Conservation (phyloP, 2,797 vertebrate genomes). For the Macropus fuliginosus region DNA sequence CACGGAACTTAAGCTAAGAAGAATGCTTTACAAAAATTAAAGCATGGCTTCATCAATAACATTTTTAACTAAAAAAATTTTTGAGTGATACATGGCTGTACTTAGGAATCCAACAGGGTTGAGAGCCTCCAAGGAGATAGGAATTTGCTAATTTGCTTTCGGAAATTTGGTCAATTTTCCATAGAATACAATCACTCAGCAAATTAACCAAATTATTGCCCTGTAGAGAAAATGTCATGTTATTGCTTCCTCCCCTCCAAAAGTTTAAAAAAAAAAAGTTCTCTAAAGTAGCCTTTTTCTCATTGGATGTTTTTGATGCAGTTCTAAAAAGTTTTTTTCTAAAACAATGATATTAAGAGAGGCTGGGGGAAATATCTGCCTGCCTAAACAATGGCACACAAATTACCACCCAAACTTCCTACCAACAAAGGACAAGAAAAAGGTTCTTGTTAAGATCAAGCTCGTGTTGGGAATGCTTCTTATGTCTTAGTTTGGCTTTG, state of each 20-base stretch:
- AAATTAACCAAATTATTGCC: conserved; percentile 39
- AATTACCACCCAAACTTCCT: conserved; percentile 73
- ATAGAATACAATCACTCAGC: conserved; percentile 42
- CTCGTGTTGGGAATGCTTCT: conserved; percentile 59
- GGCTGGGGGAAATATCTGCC: conserved; percentile 66
- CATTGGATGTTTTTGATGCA: conserved; percentile 60
- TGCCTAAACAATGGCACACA: conserved; percentile 72
- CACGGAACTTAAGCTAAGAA: conserved; percentile 77
- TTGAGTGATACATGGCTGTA: conserved; percentile 38
- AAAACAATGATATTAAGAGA: conserved; percentile 63
- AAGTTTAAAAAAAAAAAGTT: conserved; percentile 13
- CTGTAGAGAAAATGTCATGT: conserved; percentile 52
- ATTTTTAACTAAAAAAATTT: conserved; percentile 70
- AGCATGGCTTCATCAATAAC: conserved; percentile 62
- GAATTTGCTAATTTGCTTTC: conserved; percentile 60
- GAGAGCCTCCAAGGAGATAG: conserved; percentile 58
- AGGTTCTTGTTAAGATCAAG: conserved; percentile 80
- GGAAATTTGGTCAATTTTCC: conserved; percentile 54
- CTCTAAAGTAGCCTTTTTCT: conserved; percentile 55
- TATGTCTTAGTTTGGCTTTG: neutral
- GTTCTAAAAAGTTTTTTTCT: conserved; percentile 54
- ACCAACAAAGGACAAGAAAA: conserved; percentile 76
- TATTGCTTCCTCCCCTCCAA: conserved; percentile 58
- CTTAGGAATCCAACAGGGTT: conserved; percentile 29
- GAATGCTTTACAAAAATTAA: conserved; percentile 79